phyloP scores from a whole-genome alignment of 64 coral and sea anemone species.

The Porites lutea region DNA sequence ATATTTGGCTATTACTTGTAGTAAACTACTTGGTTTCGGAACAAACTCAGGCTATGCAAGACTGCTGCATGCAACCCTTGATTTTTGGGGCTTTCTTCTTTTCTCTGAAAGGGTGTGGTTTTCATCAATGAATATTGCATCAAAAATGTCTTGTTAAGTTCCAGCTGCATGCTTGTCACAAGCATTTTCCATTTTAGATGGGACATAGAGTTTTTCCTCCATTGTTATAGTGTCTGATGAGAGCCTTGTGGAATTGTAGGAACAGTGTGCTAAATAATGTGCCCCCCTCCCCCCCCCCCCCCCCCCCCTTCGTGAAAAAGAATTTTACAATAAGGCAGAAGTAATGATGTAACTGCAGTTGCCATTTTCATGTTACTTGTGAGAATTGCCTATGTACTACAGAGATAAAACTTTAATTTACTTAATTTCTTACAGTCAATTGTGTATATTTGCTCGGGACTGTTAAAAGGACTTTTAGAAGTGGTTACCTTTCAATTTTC shows the following conservation, averaged over 20 bases:
- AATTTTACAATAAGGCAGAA: too few relatives aligned
- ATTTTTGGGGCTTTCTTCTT: slow-evolving; percentile 12
- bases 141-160: slow-evolving; percentile 24
- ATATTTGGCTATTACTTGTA: neutral
- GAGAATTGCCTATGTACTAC: too few relatives aligned
- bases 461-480: too few relatives aligned
- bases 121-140: slow-evolving; percentile 13
- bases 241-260: neutral
- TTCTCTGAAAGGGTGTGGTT: slow-evolving; percentile 24
- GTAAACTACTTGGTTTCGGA: slow-evolving; percentile 17
- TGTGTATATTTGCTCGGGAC: too few relatives aligned
- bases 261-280: neutral
- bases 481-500: too few relatives aligned
- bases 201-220: slow-evolving; percentile 5
- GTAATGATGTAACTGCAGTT: too few relatives aligned
- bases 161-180: neutral
- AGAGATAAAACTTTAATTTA: too few relatives aligned
- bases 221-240: neutral
- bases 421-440: too few relatives aligned
- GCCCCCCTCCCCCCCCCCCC: too few relatives aligned
- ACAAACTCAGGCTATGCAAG: slow-evolving; percentile 42
- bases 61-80: slow-evolving; percentile 29
- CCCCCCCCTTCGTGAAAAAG: too few relatives aligned
- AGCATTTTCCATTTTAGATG: neutral
- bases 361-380: too few relatives aligned